Evolutionary conservation across 2,888 invertebrate genomes (phyloP), one percentile per base, ranked within the genome.

Genomic region (Nesidiocoris tenuis): DNA sequence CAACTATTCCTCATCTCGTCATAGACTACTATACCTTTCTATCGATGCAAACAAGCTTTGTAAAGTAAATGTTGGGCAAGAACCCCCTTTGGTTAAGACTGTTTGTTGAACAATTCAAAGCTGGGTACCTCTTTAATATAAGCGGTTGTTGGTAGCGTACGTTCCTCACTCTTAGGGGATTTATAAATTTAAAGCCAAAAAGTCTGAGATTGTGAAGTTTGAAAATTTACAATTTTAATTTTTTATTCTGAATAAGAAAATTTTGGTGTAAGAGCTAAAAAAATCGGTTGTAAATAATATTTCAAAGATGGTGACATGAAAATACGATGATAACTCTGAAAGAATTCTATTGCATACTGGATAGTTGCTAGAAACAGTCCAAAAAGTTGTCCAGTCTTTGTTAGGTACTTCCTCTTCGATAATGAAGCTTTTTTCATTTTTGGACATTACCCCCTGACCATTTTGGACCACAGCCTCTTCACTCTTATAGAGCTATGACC

Each of bases 121-220:
- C 64, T 76, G 76, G 74, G 63, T 61, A 75, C 70, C 65, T 71
- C 61, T 66, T 75, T 64, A 76, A 64, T 19, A 22, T 75, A 71
- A 68, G 61, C 54, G 75, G 64, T 61, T 70, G 71, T 71, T 64
- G 61, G 56, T 74, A 77, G 71, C 64, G 64, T 76, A 76, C 57
- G 61, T 77, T 68, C 68, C 75, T 75, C 68, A 61, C 70, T 75
- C 57, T 23, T 75, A n/a, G 77, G 75, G 67, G 75, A 70, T 70
- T 76, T 78, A 79, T 76, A 77, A 77, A 77, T 79, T 77, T 77
- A 77, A 79, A 77, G 79, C 76, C 78, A 72, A 78, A 79, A 79
- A 79, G 79, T 78, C 79, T 79, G 79, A 79, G 78, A 79, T 79
- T 78, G 78, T 79, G 79, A 79, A 79, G 77, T 79, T 79, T 78